Base-by-base conservation (phyloP, 2,797 vertebrate genomes). In the Pelobates cultripes region DNA sequence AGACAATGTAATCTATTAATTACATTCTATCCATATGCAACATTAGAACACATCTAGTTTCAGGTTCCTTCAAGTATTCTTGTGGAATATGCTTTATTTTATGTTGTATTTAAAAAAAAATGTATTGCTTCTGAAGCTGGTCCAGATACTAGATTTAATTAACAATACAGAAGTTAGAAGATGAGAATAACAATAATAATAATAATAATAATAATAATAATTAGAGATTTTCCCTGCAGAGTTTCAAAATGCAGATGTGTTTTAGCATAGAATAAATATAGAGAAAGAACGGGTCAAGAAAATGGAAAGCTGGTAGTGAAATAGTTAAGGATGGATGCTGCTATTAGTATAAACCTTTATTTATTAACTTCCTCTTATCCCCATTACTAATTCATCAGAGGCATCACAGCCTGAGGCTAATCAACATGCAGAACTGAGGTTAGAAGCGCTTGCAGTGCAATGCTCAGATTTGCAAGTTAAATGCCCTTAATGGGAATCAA, bases 381-480 rank as follows among this genome's bases (percentile, higher is more conserved):
- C 45, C 67, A 84, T 84, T 84, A 84, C 82, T 84, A 84, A 84
- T 84, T 84, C 77, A 84, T 79, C 77, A 79, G 82, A 64, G 73
- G 77, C 73, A 79, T 79, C 77, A 66, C 77, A 84, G 82, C 82
- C 82, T 75, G 82, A 71, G 73, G 82, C 77, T 84, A 84, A 84
- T 84, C 57, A 79, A 70, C 79, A 84, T 84, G 67, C 77, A 74
- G 77, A 79, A 61, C 45, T 45, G 77, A 79, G 72, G 72, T 79
- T 79, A 66, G 66, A 75, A 75, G 17, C 45, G 66, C 77, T 79
- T 70, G 72, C 72, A 79, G 71, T 53, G 72, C 43, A 43, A 79
- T 79, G 67, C 70, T 79, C 77, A 84, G 77, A 84, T 84, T 84
- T 66, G 80, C 82, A 57, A 81, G 77, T 80, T 81, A 85, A 85